Percentiles rank a stretch among this genome's conserved stretches.
Evolutionary conservation across 2,113 vertebrate genomes (phyloP).

Genomic region (Lichenostomus cassidix): DNA sequence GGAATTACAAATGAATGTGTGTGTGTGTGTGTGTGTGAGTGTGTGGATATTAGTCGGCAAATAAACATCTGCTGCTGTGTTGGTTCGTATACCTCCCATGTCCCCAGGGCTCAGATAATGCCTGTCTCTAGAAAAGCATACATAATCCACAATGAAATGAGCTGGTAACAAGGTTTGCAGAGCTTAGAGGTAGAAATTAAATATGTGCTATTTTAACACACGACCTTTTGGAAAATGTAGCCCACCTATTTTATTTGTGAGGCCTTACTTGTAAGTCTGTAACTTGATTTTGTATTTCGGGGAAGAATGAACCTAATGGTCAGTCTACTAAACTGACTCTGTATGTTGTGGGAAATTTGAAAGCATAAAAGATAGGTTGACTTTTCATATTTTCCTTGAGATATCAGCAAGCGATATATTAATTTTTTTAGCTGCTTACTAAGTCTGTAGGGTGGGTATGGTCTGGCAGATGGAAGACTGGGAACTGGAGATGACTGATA

Average conservation of each 20-base stretch:
- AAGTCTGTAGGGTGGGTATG: neutral
- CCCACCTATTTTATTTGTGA: neutral
- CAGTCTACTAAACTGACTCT: neutral
- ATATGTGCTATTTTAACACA: slow-evolving; percentile 37
- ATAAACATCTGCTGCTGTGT: slow-evolving; percentile 34
- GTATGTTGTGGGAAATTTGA: neutral
- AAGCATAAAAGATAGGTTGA: neutral
- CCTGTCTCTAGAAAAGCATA: slow-evolving; percentile 57
- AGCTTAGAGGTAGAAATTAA: slow-evolving; percentile 54
- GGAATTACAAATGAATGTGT: slow-evolving; percentile 24
- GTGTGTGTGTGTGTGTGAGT: too few relatives aligned
- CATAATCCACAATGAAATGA: slow-evolving; percentile 60
- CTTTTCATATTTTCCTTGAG: neutral
- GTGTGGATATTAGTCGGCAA: slow-evolving; percentile 17
- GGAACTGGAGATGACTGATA: neutral
- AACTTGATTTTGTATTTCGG: neutral
- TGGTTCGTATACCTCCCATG: slow-evolving; percentile 28
- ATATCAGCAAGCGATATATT: neutral
- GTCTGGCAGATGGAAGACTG: neutral
- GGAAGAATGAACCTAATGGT: neutral
- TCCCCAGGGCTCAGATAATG: slow-evolving; percentile 57
- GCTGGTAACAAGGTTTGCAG: slow-evolving; percentile 37
- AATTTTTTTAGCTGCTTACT: neutral
- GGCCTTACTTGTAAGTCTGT: neutral
- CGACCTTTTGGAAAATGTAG: slow-evolving; percentile 10